A percentile compares a stretch with the other conserved stretches of the same genome.
These are phyloP conservation scores for Erebia palarica DNA, from an alignment of 2,888 invertebrate species.

Conservation along the genomic window DNA sequence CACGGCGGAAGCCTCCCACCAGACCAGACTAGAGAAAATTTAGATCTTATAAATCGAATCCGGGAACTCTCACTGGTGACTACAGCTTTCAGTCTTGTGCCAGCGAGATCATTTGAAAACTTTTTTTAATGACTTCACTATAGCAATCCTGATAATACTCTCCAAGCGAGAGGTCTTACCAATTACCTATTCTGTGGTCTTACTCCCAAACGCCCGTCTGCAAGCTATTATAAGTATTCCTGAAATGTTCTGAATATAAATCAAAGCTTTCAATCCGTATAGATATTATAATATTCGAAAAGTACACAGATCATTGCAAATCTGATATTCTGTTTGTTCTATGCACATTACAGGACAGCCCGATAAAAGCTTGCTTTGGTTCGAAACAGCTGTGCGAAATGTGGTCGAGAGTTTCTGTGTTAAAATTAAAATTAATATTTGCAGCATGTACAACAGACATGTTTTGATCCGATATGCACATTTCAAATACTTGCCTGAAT, in stretches of 20 bases:
- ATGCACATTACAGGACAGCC: neutral
- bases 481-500: no score
- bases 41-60: no score
- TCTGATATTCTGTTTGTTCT: constrained; percentile 7
- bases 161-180: neutral
- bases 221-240: constrained; percentile 1
- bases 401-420: neutral
- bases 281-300: constrained; percentile 4
- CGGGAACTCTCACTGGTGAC: no score
- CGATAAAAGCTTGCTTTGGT: constrained; percentile 6
- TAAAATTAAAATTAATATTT: neutral
- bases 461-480: neutral
- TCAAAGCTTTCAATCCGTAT: neutral
- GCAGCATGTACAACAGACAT: neutral
- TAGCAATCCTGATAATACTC: neutral
- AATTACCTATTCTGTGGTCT: no score
- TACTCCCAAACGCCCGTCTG: neutral
- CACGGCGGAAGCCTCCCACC: no score
- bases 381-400: neutral
- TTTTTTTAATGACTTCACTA: neutral
- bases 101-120: neutral
- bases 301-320: neutral
- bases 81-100: no score
- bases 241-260: neutral
- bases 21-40: no score